These are phyloP conservation scores for Brachionus sp. DNA, from an alignment of 1,140 invertebrate species.

Conservation along the genomic window DNA sequence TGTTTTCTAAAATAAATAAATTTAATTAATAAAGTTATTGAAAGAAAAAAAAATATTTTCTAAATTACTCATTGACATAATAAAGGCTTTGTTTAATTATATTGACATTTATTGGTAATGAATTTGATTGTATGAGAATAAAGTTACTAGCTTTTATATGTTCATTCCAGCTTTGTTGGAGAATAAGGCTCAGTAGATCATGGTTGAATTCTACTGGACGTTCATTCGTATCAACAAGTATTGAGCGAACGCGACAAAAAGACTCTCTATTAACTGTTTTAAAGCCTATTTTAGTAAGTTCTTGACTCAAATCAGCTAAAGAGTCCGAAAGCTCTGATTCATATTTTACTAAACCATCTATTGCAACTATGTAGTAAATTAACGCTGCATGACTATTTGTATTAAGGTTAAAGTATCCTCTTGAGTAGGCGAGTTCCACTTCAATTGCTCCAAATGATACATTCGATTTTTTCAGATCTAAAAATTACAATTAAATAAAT, in stretches of 20 bases:
- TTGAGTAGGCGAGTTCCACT: slow-evolving; percentile 8
- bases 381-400: neutral
- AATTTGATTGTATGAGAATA: neutral
- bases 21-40: neutral
- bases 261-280: neutral
- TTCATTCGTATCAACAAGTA: neutral
- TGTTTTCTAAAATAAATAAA: neutral
- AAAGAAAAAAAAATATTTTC: neutral
- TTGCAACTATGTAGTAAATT: slow-evolving; percentile 4
- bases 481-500: neutral
- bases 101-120: neutral
- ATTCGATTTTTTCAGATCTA: neutral
- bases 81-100: neutral
- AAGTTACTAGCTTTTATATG: neutral
- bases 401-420: neutral
- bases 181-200: neutral
- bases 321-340: neutral
- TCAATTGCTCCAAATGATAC: neutral
- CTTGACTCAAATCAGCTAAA: neutral
- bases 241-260: neutral
- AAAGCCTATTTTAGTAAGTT: neutral
- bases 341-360: slow-evolving; percentile 8
- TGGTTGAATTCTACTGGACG: neutral
- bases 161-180: neutral
- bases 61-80: neutral